Percentiles rank a stretch among this genome's conserved stretches.
These are phyloP conservation scores for Echinometra lucunter DNA, from an alignment of 53 echinoderm and acorn worm species.

Conservation along the genomic window DNA sequence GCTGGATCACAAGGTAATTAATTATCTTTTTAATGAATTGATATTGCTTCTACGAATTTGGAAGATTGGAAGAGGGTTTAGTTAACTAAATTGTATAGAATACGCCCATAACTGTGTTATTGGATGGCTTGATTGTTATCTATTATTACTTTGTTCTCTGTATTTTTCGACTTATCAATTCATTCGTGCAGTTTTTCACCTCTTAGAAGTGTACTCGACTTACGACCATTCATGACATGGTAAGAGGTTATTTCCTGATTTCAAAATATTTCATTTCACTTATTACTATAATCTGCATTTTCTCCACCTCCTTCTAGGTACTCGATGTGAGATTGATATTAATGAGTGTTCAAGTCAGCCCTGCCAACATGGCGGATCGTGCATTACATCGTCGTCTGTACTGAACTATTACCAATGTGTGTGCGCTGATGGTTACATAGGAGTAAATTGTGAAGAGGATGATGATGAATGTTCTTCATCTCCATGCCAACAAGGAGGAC, in stretches of 20 bases:
- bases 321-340: slow-evolving; percentile 64
- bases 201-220: not conserved
- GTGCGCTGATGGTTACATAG: slow-evolving; percentile 55
- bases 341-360: slow-evolving; percentile 67
- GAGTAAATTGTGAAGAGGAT: slow-evolving; percentile 55
- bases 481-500: slow-evolving; percentile 60
- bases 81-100: too few relatives aligned
- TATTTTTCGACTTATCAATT: not conserved
- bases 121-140: too few relatives aligned
- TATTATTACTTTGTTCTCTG: too few relatives aligned
- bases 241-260: not conserved
- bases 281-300: not conserved
- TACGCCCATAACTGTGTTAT: too few relatives aligned
- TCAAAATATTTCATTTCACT: not conserved
- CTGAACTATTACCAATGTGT: slow-evolving; percentile 52
- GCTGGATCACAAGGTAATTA: slow-evolving; percentile 35
- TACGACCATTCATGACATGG: not conserved
- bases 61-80: too few relatives aligned
- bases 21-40: not conserved
- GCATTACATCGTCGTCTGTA: not conserved
- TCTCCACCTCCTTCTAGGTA: not conserved
- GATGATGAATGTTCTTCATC: slow-evolving; percentile 50
- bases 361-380: slow-evolving; percentile 59
- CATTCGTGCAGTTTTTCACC: not conserved
- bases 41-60: too few relatives aligned